Evolutionary conservation across 2,888 invertebrate genomes (phyloP).

Genomic region (Aplocera efformata): DNA sequence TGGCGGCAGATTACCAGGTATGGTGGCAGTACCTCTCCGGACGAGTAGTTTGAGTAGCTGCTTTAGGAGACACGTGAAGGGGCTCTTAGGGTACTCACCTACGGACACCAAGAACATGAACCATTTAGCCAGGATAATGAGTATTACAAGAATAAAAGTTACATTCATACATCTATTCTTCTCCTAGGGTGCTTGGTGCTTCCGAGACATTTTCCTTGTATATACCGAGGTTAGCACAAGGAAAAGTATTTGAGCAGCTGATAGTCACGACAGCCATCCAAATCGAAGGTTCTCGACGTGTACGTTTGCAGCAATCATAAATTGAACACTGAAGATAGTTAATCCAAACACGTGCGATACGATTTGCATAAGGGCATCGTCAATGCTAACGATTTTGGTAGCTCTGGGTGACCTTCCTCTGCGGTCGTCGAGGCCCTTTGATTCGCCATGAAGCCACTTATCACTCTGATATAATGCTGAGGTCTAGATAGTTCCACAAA

Average conservation of each 20-base stretch:
- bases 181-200: constrained; percentile 19
- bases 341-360: constrained; percentile 49
- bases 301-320: constrained; percentile 35
- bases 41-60: too few relatives aligned
- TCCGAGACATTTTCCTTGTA: constrained; percentile 29
- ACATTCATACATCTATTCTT: too few relatives aligned
- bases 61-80: too few relatives aligned
- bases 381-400: constrained; percentile 61
- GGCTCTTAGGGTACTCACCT: too few relatives aligned
- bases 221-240: constrained; percentile 35
- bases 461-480: constrained; percentile 37
- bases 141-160: too few relatives aligned
- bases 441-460: constrained; percentile 62
- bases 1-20: too few relatives aligned
- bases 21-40: too few relatives aligned
- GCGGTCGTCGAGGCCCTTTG: constrained; percentile 63
- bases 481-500: too few relatives aligned
- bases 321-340: constrained; percentile 31
- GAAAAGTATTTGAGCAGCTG: constrained; percentile 42
- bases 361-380: constrained; percentile 73
- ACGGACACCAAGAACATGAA: too few relatives aligned
- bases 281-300: constrained; percentile 44
- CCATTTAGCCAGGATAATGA: too few relatives aligned
- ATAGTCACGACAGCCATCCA: constrained; percentile 42
- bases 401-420: constrained; percentile 58